These are phyloP conservation scores for Gyps fulvus DNA, from an alignment of 2,113 vertebrate genomes.

Conservation along the genomic window DNA sequence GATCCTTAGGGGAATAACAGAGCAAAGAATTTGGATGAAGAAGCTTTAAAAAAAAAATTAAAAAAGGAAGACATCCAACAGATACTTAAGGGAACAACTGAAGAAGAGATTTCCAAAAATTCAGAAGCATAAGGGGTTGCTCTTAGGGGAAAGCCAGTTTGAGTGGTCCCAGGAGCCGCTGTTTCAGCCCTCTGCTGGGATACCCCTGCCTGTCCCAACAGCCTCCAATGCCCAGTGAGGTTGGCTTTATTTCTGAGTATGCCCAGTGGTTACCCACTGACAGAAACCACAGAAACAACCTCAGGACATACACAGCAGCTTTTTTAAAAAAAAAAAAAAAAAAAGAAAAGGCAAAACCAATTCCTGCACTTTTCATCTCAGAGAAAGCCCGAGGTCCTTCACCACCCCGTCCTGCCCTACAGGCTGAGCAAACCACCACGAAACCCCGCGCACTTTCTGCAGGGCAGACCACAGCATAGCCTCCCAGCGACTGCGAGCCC, in stretches of 20 bases:
- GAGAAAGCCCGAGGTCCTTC: neutral
- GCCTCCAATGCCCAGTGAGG: neutral
- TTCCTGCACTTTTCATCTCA: neutral
- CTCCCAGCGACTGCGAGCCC: accelerated
- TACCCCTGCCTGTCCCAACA: neutral
- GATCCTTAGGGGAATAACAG: neutral
- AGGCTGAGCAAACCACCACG: neutral
- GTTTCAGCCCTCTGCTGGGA: neutral
- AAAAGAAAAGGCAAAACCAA: neutral
- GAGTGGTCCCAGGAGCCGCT: neutral
- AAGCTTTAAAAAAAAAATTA: neutral
- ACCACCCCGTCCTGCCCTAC: accelerated
- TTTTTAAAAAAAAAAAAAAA: neutral
- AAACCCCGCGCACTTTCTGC: neutral
- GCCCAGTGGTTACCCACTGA: accelerated
- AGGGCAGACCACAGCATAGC: accelerated
- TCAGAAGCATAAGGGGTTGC: neutral
- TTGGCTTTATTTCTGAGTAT: neutral
- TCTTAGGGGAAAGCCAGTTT: neutral
- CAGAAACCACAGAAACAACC: neutral
- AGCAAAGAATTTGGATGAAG: neutral
- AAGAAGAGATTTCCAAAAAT: neutral
- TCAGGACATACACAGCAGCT: neutral
- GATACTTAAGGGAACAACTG: neutral
- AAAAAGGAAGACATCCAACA: neutral